Evolutionary conservation across 2,113 vertebrate species (phyloP), one percentile per base, ranked within the genome.

Genomic region (Typhlomys cinereus): DNA sequence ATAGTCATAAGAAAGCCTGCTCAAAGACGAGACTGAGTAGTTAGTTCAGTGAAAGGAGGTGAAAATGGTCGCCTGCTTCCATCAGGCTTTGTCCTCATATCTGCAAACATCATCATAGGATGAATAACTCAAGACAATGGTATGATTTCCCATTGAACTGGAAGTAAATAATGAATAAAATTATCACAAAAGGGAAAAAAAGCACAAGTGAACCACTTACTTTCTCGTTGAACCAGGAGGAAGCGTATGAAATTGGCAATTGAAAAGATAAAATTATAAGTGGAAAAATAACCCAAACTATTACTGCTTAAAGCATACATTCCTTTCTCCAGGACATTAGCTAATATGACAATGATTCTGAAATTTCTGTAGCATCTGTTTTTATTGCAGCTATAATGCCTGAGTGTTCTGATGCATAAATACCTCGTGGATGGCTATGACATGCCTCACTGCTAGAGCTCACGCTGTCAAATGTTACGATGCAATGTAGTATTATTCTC

Each of bases 361-460:
- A 25, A 61, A 70, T 89, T 90, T 92, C 84, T 39, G 21, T 41
- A 81, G 2, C 44, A 75, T 83, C 48, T 70, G 64, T 80, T 69
- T 94, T 95, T 95, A 90, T 87, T 83, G 48, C 5, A 71, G 86
- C 7, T 85, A 86, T 94, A 94, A 93, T 78, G 23, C 10, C 44
- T 87, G 91, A 91, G 61, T 81, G 61, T 39, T 95, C 64, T 59
- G 80, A 91, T 86, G 31, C 94, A 79, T 92, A 97, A 97, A 97
- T 95, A 87, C 85, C 85, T 97, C 95, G 23, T 10, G 89, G 23
- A n/a, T 86, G 94, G 76, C 66, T 74, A 66, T 2, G 31, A 76
- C 95, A 81, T 95, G 36, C 95, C 67, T 95, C 71, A 83, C 74
- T 94, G 81, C 52, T 83, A 61, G 83, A 70, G 93, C 48, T 95